These are phyloP conservation scores for Sclerurus mexicanus DNA, from an alignment of 2,113 vertebrate genomes.

Conservation along the genomic window DNA sequence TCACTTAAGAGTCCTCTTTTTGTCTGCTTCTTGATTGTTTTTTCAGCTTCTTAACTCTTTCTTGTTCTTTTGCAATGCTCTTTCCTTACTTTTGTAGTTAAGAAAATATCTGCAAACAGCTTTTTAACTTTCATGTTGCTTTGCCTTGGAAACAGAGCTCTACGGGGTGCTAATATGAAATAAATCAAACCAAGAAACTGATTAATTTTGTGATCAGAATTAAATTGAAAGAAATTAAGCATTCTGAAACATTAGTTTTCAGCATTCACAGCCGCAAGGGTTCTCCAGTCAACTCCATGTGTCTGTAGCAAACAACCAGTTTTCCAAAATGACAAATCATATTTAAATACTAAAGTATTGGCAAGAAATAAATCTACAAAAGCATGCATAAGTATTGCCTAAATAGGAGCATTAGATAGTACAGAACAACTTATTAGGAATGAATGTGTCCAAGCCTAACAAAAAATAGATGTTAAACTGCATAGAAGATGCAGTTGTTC, in stretches of 20 bases:
- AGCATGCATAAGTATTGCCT: not conserved
- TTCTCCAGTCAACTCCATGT: not conserved
- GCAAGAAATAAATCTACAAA: not conserved
- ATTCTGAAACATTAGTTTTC: conserved; percentile 2
- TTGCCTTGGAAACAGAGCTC: conserved; percentile 12
- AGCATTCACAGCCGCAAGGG: not conserved
- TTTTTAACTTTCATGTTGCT: not conserved
- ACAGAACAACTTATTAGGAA: not conserved
- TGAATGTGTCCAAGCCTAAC: not conserved
- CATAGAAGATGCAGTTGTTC: not conserved
- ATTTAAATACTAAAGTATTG: not conserved
- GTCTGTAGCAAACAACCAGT: not conserved
- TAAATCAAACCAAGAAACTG: not conserved
- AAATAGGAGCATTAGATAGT: not conserved
- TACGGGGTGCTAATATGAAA: not conserved
- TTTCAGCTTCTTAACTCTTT: not conserved
- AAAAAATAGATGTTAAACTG: not conserved
- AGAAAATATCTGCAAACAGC: not conserved
- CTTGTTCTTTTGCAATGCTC: not conserved
- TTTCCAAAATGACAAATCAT: not conserved
- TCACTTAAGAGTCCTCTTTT: not conserved
- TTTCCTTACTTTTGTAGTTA: not conserved
- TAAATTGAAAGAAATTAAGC: not conserved
- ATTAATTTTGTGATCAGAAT: conserved; percentile 5
- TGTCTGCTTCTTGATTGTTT: not conserved